Conservation (phyloP, 23 tunicate species). For the Phallusia fumigata region DNA sequence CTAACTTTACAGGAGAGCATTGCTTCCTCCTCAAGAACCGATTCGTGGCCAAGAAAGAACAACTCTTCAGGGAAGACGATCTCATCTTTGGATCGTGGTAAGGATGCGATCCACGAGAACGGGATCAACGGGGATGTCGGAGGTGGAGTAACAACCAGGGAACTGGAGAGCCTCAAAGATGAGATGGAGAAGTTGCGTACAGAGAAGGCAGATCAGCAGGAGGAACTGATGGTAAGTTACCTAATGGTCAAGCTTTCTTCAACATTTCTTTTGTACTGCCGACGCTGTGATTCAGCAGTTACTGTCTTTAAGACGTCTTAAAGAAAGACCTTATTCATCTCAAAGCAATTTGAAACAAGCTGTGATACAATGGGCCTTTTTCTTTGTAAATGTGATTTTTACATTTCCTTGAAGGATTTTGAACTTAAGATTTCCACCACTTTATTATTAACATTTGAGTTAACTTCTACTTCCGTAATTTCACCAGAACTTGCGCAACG, state of each 20-base stretch:
- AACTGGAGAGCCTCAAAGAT: conserved; percentile 21
- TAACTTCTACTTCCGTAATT: too few relatives aligned
- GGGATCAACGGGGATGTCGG: not conserved
- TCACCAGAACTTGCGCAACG: conserved; percentile 66
- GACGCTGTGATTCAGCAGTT: too few relatives aligned
- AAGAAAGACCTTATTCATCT: too few relatives aligned
- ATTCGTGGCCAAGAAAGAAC: conserved; percentile 60
- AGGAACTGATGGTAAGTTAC: conserved; percentile 42
- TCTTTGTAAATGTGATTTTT: too few relatives aligned
- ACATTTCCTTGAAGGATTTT: too few relatives aligned
- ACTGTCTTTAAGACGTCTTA: too few relatives aligned
- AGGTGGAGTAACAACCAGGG: conserved; percentile 7
- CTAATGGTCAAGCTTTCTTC: too few relatives aligned
- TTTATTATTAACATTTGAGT: too few relatives aligned
- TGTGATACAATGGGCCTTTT: too few relatives aligned
- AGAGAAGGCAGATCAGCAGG: conserved; percentile 29
- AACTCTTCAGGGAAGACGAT: conserved; percentile 15
- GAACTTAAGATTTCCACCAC: too few relatives aligned
- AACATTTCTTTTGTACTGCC: too few relatives aligned
- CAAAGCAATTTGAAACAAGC: too few relatives aligned
- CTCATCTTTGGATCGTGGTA: conserved; percentile 23
- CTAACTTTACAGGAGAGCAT: conserved; percentile 49
- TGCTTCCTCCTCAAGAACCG: conserved; percentile 68
- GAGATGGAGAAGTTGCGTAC: conserved; percentile 25
- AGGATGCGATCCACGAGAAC: conserved; percentile 16